Percentiles rank a stretch among this genome's conserved stretches.
These are phyloP conservation scores for Gyps fulvus DNA, from an alignment of 2,113 vertebrate species.

Conservation along the genomic window DNA sequence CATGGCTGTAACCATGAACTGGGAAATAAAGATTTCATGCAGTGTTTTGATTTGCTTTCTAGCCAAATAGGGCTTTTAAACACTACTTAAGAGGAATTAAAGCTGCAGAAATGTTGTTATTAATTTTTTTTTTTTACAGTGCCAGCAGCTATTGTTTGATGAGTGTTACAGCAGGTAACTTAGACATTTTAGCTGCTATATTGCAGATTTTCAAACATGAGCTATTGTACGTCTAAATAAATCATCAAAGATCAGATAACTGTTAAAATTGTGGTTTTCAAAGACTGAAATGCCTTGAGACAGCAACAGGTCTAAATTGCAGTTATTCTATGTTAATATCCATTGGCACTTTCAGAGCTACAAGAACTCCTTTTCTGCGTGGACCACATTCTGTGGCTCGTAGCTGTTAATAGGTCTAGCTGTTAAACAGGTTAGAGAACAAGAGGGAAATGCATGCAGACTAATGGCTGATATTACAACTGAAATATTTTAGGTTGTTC, in stretches of 20 bases:
- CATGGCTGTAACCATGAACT: not conserved
- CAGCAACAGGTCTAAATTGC: not conserved
- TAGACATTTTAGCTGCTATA: not conserved
- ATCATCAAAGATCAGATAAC: not conserved
- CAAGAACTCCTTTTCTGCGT: not conserved
- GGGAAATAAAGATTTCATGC: not conserved
- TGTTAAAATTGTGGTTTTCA: not conserved
- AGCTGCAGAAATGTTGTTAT: not conserved
- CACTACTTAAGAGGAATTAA: not conserved
- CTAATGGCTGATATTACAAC: not conserved
- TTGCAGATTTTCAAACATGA: not conserved
- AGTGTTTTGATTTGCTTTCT: not conserved
- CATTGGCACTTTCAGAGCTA: not conserved
- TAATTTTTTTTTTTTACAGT: not conserved
- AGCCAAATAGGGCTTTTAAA: not conserved
- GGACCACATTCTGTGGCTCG: not conserved
- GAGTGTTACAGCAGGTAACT: not conserved
- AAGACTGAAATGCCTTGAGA: not conserved
- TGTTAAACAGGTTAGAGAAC: not conserved
- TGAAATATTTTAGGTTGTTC: not conserved
- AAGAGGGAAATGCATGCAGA: not conserved
- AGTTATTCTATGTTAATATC: too few species aligned
- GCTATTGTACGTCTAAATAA: not conserved
- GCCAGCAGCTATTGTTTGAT: not conserved
- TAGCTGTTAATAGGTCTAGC: not conserved